Conservation (phyloP, 1,140 invertebrate species). For the Laupala kohalensis region DNA sequence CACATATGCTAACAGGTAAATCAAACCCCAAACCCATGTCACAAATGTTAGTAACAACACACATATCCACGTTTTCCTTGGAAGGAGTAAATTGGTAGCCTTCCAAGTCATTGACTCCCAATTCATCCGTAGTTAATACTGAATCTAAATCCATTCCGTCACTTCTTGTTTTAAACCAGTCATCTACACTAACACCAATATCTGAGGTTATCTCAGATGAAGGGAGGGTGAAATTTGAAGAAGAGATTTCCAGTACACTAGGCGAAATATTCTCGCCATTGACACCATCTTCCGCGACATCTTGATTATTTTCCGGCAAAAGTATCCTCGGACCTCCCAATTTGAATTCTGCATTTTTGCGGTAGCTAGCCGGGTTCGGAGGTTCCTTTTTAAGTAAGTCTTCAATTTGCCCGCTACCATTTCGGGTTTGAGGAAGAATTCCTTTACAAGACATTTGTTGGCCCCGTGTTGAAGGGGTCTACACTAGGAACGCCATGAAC, state of each 20-base stretch:
- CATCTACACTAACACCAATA: slow-evolving; percentile 26
- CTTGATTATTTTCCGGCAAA: slow-evolving; percentile 5
- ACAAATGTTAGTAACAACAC: slow-evolving; percentile 8
- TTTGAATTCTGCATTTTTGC: slow-evolving; percentile 4
- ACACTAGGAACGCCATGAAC: slow-evolving; percentile 3
- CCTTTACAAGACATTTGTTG: slow-evolving; percentile 26
- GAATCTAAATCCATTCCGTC: slow-evolving; percentile 26
- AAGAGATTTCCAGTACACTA: slow-evolving; percentile 5
- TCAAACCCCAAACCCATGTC: slow-evolving; percentile 9
- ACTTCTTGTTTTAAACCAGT: slow-evolving; percentile 27
- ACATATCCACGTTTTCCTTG: slow-evolving; percentile 13
- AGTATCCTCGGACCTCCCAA: neutral
- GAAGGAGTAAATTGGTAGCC: slow-evolving; percentile 24
- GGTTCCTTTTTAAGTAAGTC: neutral
- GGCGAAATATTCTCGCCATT: slow-evolving; percentile 4
- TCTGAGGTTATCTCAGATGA: slow-evolving; percentile 9
- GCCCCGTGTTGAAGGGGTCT: slow-evolving; percentile 11
- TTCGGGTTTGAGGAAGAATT: slow-evolving; percentile 8
- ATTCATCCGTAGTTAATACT: slow-evolving; percentile 6
- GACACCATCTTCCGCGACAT: neutral
- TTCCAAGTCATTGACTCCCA: slow-evolving; percentile 15
- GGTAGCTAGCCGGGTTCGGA: neutral
- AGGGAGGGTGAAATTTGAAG: slow-evolving; percentile 2
- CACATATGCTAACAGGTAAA: slow-evolving; percentile 4
- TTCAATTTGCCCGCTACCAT: slow-evolving; percentile 21